Evolutionary conservation across 2,888 invertebrate genomes (phyloP).

Genomic region (Eupeodes latifasciatus): DNA sequence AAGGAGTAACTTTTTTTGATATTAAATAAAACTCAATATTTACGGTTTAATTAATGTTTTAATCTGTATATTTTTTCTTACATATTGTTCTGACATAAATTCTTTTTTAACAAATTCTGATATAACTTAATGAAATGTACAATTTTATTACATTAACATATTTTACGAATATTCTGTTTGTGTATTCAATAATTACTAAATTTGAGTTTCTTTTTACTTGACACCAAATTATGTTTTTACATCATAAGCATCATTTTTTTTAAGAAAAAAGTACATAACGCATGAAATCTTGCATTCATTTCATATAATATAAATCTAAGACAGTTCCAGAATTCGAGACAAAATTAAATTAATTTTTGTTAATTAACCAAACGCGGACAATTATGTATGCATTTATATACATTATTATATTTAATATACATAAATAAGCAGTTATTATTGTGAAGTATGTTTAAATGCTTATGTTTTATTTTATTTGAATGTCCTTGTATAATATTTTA

Average conservation of each 20-base stretch:
- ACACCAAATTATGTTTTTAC: constrained; percentile 34
- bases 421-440: neutral
- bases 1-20: no score
- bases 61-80: constrained; percentile 32
- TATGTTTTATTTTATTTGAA: neutral
- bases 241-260: neutral
- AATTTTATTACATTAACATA: constrained; percentile 12
- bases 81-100: constrained; percentile 25
- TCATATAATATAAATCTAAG: neutral
- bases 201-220: constrained; percentile 23
- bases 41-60: constrained; percentile 27
- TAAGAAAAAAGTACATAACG: neutral
- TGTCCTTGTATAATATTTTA: neutral
- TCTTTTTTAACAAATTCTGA: constrained; percentile 45
- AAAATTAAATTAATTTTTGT: neutral
- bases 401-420: constrained; percentile 1
- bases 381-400: neutral
- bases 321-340: neutral
- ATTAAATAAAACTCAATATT: neutral
- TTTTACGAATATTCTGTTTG: neutral
- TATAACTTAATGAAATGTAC: constrained; percentile 39
- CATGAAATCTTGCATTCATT: neutral
- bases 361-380: no score
- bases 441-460: neutral
- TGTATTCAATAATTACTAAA: constrained; percentile 13